These are phyloP conservation scores for Cygnus atratus DNA, from an alignment of 2,113 vertebrate genomes.

Conservation along the genomic window DNA sequence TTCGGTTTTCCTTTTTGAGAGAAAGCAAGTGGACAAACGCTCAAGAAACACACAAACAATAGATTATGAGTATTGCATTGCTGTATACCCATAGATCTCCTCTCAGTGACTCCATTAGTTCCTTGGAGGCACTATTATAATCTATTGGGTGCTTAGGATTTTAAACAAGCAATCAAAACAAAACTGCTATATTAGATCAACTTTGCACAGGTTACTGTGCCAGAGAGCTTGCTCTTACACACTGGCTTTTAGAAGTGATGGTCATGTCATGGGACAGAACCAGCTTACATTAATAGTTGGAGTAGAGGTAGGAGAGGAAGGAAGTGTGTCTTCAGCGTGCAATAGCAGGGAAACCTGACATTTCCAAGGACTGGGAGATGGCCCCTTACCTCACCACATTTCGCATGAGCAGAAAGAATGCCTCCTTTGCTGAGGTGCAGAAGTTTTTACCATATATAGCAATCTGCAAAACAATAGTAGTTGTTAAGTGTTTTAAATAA, in stretches of 20 bases:
- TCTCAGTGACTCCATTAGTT: not conserved
- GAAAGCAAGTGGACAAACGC: not conserved
- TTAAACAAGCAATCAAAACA: not conserved
- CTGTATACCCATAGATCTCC: not conserved
- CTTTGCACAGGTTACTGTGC: not conserved
- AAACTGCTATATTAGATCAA: not conserved
- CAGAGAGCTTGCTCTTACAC: not conserved
- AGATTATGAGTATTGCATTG: not conserved
- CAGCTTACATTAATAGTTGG: not conserved
- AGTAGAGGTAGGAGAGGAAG: not conserved
- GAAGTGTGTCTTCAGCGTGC: not conserved
- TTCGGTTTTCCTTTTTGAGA: not conserved
- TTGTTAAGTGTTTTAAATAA: not conserved
- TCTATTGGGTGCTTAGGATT: not conserved
- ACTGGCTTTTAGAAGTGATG: not conserved
- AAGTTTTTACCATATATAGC: conserved; percentile 96
- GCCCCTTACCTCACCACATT: conserved; percentile 89
- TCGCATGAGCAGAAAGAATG: conserved; percentile 93
- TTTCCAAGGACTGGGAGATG: not conserved
- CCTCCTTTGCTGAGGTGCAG: conserved; percentile 91
- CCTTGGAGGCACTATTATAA: not conserved
- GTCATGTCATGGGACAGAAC: not conserved
- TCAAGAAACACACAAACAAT: not conserved
- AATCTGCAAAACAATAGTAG: conserved; percentile 79
- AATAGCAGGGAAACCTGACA: not conserved